Conservation (phyloP, 2,113 vertebrate genomes). For the Elanus axillaris region DNA sequence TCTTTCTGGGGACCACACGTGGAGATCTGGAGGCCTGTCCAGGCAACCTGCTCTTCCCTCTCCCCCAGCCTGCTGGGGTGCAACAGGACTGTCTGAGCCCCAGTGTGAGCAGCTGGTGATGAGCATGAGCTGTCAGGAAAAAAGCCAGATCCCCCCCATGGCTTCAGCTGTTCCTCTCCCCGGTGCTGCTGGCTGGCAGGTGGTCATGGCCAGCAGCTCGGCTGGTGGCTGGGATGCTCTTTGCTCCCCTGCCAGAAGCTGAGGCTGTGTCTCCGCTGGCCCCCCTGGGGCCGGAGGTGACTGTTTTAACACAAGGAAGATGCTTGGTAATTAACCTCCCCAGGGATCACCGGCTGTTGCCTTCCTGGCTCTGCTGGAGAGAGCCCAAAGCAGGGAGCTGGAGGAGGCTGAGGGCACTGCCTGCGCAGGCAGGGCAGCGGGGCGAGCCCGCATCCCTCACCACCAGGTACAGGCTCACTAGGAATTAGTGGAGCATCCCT, state of each 20-base stretch:
- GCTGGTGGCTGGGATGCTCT: constrained; percentile 41
- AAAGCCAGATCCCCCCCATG: not conserved
- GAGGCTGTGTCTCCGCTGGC: not conserved
- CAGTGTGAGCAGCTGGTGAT: not conserved
- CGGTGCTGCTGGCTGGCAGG: not conserved
- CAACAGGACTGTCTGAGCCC: not conserved
- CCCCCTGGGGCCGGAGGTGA: not conserved
- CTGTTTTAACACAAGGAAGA: not conserved
- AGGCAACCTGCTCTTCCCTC: not conserved
- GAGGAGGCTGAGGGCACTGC: not conserved
- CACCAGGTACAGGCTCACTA: not conserved
- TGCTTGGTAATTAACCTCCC: constrained; percentile 12
- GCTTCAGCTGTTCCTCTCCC: not conserved
- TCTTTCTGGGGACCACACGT: rapidly evolving
- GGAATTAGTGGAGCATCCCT: not conserved
- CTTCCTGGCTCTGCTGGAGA: not conserved
- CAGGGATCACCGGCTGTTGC: not conserved
- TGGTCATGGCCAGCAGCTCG: constrained; percentile 9
- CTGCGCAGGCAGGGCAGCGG: not conserved
- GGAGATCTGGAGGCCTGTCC: not conserved
- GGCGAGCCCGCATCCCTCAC: not conserved
- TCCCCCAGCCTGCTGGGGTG: not conserved
- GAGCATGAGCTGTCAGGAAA: not conserved
- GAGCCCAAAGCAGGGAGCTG: not conserved
- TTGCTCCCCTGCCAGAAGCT: constrained; percentile 4